Evolutionary conservation across 2,888 invertebrate genomes (phyloP).

Genomic region (Geophilus truncorum): DNA sequence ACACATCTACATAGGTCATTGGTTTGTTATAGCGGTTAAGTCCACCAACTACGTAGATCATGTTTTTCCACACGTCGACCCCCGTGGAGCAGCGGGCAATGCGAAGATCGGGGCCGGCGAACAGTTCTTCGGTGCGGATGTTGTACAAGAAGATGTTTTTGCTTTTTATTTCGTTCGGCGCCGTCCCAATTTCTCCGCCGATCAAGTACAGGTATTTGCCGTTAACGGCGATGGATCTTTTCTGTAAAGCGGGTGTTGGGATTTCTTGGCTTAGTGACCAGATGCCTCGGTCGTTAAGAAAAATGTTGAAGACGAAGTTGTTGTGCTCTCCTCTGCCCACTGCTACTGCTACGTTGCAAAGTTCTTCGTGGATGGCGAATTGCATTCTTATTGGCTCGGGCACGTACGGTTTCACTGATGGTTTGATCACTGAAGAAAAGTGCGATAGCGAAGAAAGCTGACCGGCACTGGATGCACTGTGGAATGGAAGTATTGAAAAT

Average conservation of each 20-base stretch:
- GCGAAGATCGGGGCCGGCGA: not conserved
- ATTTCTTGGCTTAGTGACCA: not conserved
- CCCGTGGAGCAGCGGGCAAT: not conserved
- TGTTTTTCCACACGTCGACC: not conserved
- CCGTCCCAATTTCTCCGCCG: not conserved
- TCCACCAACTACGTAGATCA: not conserved
- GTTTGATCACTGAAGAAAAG: too few relatives aligned
- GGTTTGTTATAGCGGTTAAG: not conserved
- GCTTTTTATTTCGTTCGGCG: not conserved
- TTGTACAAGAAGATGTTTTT: not conserved
- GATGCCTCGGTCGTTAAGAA: not conserved
- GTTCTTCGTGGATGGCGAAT: not conserved
- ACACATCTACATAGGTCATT: slow-evolving; percentile 28
- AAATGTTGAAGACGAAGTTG: not conserved
- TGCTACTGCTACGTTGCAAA: not conserved
- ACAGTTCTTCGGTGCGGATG: not conserved
- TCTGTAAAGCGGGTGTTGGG: not conserved
- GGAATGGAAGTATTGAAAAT: too few relatives aligned
- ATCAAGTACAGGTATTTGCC: not conserved
- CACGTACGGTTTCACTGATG: too few relatives aligned
- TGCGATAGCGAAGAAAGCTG: too few relatives aligned
- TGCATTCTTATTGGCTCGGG: not conserved
- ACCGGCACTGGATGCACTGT: too few relatives aligned
- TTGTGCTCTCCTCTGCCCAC: not conserved
- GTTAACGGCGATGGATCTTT: not conserved